Evolutionary conservation across 2,888 invertebrate species (phyloP).

Genomic region (Sympetrum striolatum): DNA sequence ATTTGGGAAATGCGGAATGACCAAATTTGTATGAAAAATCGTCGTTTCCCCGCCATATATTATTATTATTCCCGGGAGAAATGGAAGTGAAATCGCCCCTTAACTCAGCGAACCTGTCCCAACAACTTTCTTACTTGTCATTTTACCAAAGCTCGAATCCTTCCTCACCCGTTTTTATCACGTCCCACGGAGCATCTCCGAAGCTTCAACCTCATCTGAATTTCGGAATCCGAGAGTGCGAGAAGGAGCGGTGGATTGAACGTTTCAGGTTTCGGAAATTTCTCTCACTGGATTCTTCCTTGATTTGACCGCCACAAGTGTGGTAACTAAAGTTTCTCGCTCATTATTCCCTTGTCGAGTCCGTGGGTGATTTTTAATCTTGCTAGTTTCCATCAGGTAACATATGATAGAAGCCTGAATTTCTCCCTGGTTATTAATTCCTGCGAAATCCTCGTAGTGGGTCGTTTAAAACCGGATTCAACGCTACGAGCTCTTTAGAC

Average conservation of each 20-base stretch:
- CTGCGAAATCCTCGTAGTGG: not conserved
- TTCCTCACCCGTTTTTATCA: not conserved
- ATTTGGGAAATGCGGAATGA: too few species aligned
- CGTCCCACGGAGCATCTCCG: not conserved
- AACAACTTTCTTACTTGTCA: not conserved
- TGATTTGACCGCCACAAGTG: not conserved
- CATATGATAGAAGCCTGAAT: too few species aligned
- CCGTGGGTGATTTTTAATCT: too few species aligned
- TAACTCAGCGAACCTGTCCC: not conserved
- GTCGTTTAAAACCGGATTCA: too few species aligned
- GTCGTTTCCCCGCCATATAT: too few species aligned
- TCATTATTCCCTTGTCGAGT: not conserved
- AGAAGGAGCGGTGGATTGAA: not conserved
- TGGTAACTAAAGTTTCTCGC: not conserved
- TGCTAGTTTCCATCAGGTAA: too few species aligned
- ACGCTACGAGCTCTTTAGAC: too few species aligned
- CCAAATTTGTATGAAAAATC: too few species aligned
- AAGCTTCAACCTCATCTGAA: constrained; percentile 5
- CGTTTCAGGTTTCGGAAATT: not conserved
- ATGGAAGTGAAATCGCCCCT: not conserved
- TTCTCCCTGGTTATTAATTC: too few species aligned
- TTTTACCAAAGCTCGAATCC: not conserved
- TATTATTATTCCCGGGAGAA: too few species aligned
- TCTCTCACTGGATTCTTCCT: not conserved
- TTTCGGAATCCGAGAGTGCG: not conserved